Base-by-base conservation (phyloP, 2,888 invertebrate species). In the Deroplatys truncata region DNA sequence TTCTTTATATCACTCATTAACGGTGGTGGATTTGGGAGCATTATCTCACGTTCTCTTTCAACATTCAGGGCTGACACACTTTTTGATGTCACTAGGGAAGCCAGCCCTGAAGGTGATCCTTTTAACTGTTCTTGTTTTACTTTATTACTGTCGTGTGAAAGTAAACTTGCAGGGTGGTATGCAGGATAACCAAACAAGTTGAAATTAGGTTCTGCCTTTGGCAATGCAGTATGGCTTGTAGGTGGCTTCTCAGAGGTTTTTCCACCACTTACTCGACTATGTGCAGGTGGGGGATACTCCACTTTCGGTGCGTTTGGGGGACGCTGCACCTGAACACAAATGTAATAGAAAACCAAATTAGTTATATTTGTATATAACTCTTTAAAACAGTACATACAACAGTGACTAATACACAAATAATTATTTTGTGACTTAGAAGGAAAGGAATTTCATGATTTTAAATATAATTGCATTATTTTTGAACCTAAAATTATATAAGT, bases 171-270 rank as follows among this genome's bases (percentile, higher is more conserved):
- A 94, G 94, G 91, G 90, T 92, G 90, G 92, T 96, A 95, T 89
- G 94, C 93, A 90, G 95, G 95, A 93, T 96, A 96, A 92, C 95
- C 95, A 93, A 96, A 97, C 91, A 96, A 94, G 88, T 94, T 94
- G 92, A 96, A 96, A 93, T 96, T 96, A 29, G 96, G 95, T 93
- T 97, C 97, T 88, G 95, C 95, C 92, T 96, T 96, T n/a, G 94
- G 94, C 43, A 94, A 91, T 9, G 92, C 85, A 90, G 91, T 88
- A 91, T 90, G 90, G 10, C 89, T 90, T 94, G 94, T 25, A 94
- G 91, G 90, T 29, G 92, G 91, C 89, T 93, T 93, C 84, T 93
- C 92, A 84, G 92, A 84, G 84, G 93, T 90, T 91, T 93, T 93
- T 56, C 91, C 91, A 28, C 90, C 90, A 56, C 92, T 92, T 84